phyloP scores from a whole-genome alignment of 2,888 invertebrate species.

The Chloromyia formosa region DNA sequence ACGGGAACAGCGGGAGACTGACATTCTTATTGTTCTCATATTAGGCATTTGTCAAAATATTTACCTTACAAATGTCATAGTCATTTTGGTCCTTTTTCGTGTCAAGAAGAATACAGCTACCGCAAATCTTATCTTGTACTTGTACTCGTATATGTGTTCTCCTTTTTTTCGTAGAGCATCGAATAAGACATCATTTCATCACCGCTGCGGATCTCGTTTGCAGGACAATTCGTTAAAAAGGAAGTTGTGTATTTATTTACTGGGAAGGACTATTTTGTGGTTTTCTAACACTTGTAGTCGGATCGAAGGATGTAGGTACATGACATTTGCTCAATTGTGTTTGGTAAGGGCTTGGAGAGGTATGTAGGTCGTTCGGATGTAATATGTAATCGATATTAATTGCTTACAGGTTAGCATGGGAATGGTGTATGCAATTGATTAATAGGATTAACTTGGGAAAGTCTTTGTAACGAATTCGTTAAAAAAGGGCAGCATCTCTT shows the following conservation, averaged over 20 bases:
- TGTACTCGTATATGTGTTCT: background rate
- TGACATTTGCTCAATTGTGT: too few species aligned
- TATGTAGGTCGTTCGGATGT: too few species aligned
- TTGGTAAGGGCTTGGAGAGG: too few species aligned
- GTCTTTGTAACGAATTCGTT: too few species aligned
- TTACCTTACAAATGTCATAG: conserved; percentile 53
- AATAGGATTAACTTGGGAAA: too few species aligned
- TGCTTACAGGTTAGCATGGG: too few species aligned
- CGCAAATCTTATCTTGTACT: conserved; percentile 13
- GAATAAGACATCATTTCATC: conserved; percentile 33
- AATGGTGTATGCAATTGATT: too few species aligned
- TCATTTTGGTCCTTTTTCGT: conserved; percentile 39
- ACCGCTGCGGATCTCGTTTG: conserved; percentile 6
- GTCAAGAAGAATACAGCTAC: conserved; percentile 10
- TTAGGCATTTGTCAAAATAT: conserved; percentile 55
- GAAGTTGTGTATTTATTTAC: conserved; percentile 5
- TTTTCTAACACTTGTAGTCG: too few species aligned
- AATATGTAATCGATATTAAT: too few species aligned
- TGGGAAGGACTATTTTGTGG: background rate
- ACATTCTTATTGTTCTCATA: conserved; percentile 52
- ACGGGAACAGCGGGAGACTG: conserved; percentile 50
- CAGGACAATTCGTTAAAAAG: background rate
- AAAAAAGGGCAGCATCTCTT: too few species aligned
- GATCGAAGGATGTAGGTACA: too few species aligned
- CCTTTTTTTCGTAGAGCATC: too few species aligned